phyloP scores from a whole-genome alignment of 2,888 invertebrate species.

The Apodemia zela region DNA sequence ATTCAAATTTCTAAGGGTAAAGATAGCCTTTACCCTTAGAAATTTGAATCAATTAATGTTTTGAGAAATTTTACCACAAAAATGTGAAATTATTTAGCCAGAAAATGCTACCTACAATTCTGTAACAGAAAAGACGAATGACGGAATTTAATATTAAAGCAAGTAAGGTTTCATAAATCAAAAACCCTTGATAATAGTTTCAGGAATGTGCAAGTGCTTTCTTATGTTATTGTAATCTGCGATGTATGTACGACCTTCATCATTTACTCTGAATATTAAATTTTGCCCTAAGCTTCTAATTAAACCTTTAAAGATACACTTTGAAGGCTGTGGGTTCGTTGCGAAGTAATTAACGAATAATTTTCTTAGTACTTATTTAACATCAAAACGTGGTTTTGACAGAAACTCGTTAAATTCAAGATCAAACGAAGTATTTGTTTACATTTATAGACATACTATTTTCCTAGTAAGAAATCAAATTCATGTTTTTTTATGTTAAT shows the following conservation, averaged over 20 bases:
- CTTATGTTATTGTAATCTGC: constrained; percentile 13
- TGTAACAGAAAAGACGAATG: background rate
- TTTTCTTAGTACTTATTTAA: constrained; percentile 20
- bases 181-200: background rate
- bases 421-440: background rate
- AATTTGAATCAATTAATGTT: too few species aligned
- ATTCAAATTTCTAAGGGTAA: too few species aligned
- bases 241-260: constrained; percentile 14
- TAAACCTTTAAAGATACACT: constrained; percentile 28
- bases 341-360: constrained; percentile 32
- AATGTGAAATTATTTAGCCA: too few species aligned
- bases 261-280: constrained; percentile 23
- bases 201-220: constrained; percentile 1
- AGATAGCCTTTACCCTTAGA: too few species aligned
- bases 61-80: too few species aligned
- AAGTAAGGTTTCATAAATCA: background rate
- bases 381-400: constrained; percentile 15
- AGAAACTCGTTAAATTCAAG: background rate
- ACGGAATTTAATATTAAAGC: background rate
- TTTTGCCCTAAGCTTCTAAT: constrained; percentile 28
- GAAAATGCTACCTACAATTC: too few species aligned
- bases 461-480: background rate
- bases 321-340: constrained; percentile 28
- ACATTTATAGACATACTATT: background rate
- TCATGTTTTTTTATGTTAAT: background rate